Percentiles rank a stretch among this genome's conserved stretches.
phyloP scores from a whole-genome alignment of 2,888 invertebrate species.

The Caenorhabditis wallacei region DNA sequence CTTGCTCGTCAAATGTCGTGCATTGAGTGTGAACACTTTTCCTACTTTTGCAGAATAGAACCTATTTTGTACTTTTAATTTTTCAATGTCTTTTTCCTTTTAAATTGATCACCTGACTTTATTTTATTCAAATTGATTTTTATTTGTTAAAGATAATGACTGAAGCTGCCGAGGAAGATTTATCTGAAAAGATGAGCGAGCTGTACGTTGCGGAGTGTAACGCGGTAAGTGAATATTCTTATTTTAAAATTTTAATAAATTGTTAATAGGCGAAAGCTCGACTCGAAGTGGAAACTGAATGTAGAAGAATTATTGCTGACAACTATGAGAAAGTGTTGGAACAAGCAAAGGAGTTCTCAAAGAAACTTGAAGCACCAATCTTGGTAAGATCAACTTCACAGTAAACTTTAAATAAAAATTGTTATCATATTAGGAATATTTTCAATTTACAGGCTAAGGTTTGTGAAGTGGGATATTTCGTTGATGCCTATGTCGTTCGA shows the following conservation, averaged over 20 bases:
- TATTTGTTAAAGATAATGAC: slow-evolving; percentile 16
- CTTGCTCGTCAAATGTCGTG: slow-evolving; percentile 14
- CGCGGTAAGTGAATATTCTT: slow-evolving; percentile 7
- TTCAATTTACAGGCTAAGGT: slow-evolving; percentile 41
- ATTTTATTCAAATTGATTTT: no score
- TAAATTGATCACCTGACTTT: no score
- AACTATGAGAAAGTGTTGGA: slow-evolving; percentile 22
- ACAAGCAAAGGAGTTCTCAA: slow-evolving; percentile 31
- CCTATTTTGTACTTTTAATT: not conserved
- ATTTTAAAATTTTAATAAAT: not conserved
- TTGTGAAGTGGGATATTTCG: slow-evolving; percentile 56
- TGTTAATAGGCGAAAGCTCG: slow-evolving; percentile 36
- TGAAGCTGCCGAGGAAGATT: slow-evolving; percentile 2
- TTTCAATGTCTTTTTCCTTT: no score
- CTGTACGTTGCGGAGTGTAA: slow-evolving; percentile 45
- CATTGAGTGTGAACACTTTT: not conserved
- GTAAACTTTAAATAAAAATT: not conserved
- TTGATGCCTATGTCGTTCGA: slow-evolving; percentile 49
- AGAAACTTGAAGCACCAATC: slow-evolving; percentile 44
- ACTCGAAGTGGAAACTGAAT: slow-evolving; percentile 41
- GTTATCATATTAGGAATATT: not conserved
- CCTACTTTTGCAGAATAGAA: not conserved
- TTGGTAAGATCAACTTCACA: slow-evolving; percentile 13
- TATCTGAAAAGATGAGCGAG: slow-evolving; percentile 36
- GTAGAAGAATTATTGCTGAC: slow-evolving; percentile 29